Evolutionary conservation across 2,113 vertebrate genomes (phyloP).

Genomic region (Hemiprocne comata): DNA sequence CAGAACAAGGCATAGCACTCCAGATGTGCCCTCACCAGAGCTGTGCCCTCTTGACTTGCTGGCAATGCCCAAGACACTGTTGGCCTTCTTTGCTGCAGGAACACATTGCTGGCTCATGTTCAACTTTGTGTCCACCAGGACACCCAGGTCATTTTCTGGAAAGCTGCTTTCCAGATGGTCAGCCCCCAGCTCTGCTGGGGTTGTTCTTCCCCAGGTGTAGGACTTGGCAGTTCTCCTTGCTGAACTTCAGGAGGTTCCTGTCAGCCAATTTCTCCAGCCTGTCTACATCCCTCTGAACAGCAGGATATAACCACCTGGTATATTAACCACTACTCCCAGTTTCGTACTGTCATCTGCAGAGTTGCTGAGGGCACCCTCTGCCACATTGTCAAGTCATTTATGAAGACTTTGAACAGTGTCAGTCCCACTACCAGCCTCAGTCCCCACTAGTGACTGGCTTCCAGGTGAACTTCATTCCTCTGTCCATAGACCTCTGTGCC

Average conservation of each 20-base stretch:
- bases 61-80: background rate
- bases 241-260: background rate
- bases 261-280: background rate
- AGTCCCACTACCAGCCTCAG: background rate
- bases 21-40: background rate
- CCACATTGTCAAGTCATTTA: background rate
- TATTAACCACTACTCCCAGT: background rate
- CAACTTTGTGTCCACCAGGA: background rate
- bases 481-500: background rate
- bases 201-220: background rate
- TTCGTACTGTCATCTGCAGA: background rate
- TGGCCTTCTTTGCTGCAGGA: background rate
- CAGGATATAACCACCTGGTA: background rate
- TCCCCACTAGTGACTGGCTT: background rate
- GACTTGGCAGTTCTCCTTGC: background rate
- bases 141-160: background rate
- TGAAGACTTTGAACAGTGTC: background rate
- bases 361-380: background rate
- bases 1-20: background rate
- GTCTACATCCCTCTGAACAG: background rate
- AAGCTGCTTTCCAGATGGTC: background rate
- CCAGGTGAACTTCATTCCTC: background rate
- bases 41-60: background rate
- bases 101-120: background rate
- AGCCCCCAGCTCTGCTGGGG: too few relatives aligned